Evolutionary conservation across 1,140 invertebrate species (phyloP).

Genomic region (Stegodyphus dumicola): DNA sequence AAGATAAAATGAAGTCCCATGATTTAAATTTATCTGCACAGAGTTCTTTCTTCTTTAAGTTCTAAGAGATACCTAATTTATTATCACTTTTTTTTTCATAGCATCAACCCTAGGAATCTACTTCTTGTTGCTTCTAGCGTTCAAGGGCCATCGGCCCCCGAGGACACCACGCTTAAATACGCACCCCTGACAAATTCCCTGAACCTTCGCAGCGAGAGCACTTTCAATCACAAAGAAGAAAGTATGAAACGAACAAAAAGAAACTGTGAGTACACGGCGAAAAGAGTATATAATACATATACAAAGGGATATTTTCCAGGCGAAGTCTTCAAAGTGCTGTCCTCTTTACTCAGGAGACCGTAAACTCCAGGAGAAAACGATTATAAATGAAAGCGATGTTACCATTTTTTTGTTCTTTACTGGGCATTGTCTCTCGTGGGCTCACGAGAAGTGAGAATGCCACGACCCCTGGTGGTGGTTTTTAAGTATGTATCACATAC

Average conservation of each 20-base stretch:
- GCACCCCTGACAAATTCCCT: constrained; percentile 27
- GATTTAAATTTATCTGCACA: too few species aligned
- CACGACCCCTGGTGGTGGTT: too few species aligned
- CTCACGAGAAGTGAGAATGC: constrained; percentile 35
- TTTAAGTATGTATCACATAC: too few species aligned
- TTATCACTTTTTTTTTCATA: too few species aligned
- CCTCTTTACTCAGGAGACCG: constrained; percentile 52
- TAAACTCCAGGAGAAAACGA: constrained; percentile 45
- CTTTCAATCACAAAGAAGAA: constrained; percentile 52
- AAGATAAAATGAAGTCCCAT: too few species aligned
- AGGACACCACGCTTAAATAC: background rate
- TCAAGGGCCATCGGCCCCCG: background rate
- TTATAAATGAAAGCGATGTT: constrained; percentile 55
- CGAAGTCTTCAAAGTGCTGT: constrained; percentile 51
- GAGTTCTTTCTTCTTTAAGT: too few species aligned
- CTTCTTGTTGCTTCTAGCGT: too few species aligned
- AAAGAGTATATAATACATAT: constrained; percentile 53
- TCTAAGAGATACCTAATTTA: too few species aligned
- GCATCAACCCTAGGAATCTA: too few species aligned
- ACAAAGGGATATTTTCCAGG: constrained; percentile 50
- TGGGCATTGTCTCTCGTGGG: constrained; percentile 24
- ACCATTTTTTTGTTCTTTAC: constrained; percentile 14
- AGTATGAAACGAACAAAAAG: constrained; percentile 16
- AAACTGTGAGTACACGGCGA: constrained; percentile 10
- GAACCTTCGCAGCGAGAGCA: background rate